These are phyloP conservation scores for Danio aesculapii DNA, from an alignment of 2,797 vertebrate species.

Conservation along the genomic window DNA sequence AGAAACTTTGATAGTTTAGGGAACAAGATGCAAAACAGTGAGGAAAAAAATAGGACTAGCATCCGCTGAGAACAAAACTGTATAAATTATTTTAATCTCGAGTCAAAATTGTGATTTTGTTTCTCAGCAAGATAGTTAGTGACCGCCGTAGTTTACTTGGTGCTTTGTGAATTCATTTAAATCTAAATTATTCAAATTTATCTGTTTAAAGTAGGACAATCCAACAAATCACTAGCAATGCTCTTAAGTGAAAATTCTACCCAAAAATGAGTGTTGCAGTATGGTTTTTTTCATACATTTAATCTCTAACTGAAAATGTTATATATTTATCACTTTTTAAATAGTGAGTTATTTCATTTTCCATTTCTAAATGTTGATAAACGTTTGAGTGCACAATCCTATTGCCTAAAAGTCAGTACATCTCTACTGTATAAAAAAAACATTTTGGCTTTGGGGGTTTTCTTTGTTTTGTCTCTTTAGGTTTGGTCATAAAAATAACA, in stretches of 20 bases:
- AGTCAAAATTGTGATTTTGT: constrained; percentile 26
- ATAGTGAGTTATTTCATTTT: neutral
- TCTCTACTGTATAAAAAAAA: no score
- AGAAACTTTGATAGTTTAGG: constrained; percentile 24
- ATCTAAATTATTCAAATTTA: constrained; percentile 42
- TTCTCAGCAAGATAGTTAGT: constrained; percentile 50
- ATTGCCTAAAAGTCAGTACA: no score
- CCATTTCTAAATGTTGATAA: neutral
- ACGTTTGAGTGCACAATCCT: no score
- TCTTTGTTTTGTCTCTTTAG: no score
- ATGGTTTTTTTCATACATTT: no score
- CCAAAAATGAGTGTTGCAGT: no score
- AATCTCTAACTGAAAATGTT: neutral
- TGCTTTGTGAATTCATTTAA: constrained; percentile 17
- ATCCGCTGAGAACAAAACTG: constrained; percentile 32
- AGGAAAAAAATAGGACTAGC: neutral
- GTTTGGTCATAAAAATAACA: no score
- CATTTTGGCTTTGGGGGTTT: no score
- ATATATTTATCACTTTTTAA: neutral
- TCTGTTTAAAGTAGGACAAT: neutral
- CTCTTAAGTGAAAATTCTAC: neutral
- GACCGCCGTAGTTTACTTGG: constrained; percentile 24
- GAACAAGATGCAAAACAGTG: constrained; percentile 29
- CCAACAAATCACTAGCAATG: neutral
- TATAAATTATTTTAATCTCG: constrained; percentile 46